Evolutionary conservation across 1,140 invertebrate species (phyloP), one percentile per base, ranked within the genome.

Genomic region (Sycobia sp.): DNA sequence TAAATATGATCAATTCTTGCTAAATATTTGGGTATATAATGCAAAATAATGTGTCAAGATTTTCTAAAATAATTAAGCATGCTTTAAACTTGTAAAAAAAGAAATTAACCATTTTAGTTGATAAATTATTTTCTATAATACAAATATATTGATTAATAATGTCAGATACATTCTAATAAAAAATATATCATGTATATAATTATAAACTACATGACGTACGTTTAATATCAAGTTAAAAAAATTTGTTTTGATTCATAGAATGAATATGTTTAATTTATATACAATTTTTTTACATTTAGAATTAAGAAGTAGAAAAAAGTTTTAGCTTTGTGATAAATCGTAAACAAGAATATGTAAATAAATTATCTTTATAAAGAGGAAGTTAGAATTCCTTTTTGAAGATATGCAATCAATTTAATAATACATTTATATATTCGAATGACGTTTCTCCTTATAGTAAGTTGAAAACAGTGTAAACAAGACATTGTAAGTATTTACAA

Each of bases 371-470:
- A 29, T 47, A 23, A 3, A 36, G 25, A 25, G 55, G 32, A 36
- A n/a, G 47, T 25, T 34, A 27, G 8, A 11, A 13, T n/a, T 13
- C 27, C 7, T 27, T 16, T 34, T 50, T 51, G 36, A 41, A 61
- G 13, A 54, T 46, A 36, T 25, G 8, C 5, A 54, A 51, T 43
- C 27, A 36, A 14, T 46, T 47, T 65, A 27, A 39, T 68, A 67
- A 68, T 68, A 67, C 69, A 68, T 71, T 72, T 68, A 54, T 59
- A 67, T 0, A 46, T 59, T 29, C 16, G 29, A 59, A 49, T 27
- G 38, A 34, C 27, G 47, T 60, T 60, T 60, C 47, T 60, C 38
- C 36, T 60, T 43, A 51, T 16, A 22, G 16, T 43, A 27, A 23
- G 18, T 11, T 18, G 23, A 41, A 34, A 27, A 27, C 36, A 43